phyloP scores from a whole-genome alignment of 2,797 vertebrate species.

The Picus viridis region DNA sequence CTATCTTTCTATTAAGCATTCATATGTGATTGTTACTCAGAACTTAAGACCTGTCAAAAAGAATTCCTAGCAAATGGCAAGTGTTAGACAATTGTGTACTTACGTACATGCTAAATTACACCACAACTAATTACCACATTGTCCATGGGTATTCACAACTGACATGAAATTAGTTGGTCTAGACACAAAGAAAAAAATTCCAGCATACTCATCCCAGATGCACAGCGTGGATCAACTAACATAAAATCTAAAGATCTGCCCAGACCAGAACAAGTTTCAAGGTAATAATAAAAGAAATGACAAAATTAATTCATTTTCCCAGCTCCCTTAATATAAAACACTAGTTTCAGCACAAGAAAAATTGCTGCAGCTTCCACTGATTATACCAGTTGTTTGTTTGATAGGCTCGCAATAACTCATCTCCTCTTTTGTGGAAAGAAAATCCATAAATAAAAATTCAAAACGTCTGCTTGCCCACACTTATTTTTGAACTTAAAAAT shows the following conservation, averaged over 20 bases:
- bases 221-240: not conserved
- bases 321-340: not conserved
- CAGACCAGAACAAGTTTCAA: not conserved
- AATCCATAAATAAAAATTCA: constrained; percentile 59
- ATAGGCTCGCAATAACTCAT: constrained; percentile 22
- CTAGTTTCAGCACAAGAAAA: not conserved
- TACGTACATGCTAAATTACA: not conserved
- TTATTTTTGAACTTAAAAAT: constrained; percentile 73
- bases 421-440: constrained; percentile 20
- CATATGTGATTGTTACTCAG: not conserved
- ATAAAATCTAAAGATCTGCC: not conserved
- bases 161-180: not conserved
- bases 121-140: not conserved
- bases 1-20: not conserved
- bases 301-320: not conserved
- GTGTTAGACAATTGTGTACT: not conserved
- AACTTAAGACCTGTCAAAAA: not conserved
- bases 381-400: not conserved
- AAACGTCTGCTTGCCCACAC: constrained; percentile 64
- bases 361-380: not conserved
- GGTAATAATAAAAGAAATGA: not conserved
- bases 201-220: not conserved
- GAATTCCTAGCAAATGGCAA: not conserved
- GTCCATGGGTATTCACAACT: not conserved
- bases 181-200: not conserved